phyloP scores from a whole-genome alignment of 2,888 invertebrate species.

The Entomobrya multifasciata region DNA sequence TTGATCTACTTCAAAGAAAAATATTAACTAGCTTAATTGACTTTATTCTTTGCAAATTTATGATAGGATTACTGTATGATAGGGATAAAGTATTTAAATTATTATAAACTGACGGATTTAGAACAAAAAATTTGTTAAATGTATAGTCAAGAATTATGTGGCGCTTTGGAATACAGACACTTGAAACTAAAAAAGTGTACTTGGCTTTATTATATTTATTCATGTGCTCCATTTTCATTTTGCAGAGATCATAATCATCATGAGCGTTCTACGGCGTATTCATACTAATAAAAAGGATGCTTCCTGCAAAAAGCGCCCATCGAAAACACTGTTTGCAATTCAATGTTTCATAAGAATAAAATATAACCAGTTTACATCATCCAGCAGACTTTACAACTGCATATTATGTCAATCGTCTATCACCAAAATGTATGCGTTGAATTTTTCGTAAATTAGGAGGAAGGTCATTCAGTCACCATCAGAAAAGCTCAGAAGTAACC shows the following conservation, averaged over 20 bases:
- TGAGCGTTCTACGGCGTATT: not conserved
- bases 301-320: constrained; percentile 30
- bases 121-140: too few species aligned
- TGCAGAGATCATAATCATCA: not conserved
- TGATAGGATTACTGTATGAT: not conserved
- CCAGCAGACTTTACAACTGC: not conserved
- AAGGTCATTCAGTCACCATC: constrained; percentile 52
- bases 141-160: too few species aligned
- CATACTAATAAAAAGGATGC: constrained; percentile 13
- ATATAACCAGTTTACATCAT: too few species aligned
- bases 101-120: not conserved
- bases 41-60: constrained; percentile 52
- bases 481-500: not conserved
- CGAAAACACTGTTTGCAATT: constrained; percentile 8
- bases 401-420: constrained; percentile 24
- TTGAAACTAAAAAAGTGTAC: constrained; percentile 13
- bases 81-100: not conserved
- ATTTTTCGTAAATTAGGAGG: constrained; percentile 61
- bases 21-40: constrained; percentile 51
- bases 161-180: too few species aligned
- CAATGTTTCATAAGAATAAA: not conserved
- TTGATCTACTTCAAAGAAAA: not conserved
- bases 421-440: constrained; percentile 9
- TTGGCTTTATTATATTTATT: not conserved
- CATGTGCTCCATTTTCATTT: constrained; percentile 21